These are phyloP conservation scores for Ctenomys sociabilis DNA, from an alignment of 2,113 vertebrate species.

Conservation along the genomic window DNA sequence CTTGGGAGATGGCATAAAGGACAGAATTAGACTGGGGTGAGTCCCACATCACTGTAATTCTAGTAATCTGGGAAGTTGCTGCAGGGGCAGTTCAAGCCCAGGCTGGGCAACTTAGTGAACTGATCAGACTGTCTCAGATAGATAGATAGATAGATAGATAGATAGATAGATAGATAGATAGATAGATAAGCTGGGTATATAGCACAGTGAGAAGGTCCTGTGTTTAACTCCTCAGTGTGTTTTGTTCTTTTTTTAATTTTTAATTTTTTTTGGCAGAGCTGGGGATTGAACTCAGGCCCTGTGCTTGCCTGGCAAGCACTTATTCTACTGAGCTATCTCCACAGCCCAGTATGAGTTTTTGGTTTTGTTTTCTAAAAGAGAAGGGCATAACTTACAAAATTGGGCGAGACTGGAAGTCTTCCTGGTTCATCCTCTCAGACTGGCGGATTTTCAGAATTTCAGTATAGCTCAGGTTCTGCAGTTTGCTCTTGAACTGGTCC, in stretches of 20 bases:
- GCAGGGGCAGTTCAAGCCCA: too few relatives aligned
- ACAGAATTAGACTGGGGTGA: not conserved
- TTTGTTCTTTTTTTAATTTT: not conserved
- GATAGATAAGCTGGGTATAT: not conserved
- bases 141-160: too few relatives aligned
- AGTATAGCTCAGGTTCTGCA: conserved; percentile 99
- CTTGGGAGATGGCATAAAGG: not conserved
- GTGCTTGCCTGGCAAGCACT: too few relatives aligned
- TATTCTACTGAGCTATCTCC: too few relatives aligned
- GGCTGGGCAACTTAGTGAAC: not conserved
- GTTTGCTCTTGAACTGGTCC: conserved; percentile 99
- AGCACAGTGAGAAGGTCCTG: not conserved
- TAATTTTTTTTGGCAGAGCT: not conserved
- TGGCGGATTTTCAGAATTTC: conserved; percentile 99
- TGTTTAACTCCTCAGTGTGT: not conserved
- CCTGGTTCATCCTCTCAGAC: conserved; percentile 99
- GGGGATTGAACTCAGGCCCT: too few relatives aligned
- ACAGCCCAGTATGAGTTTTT: too few relatives aligned
- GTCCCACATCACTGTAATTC: not conserved
- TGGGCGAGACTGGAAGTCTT: conserved; percentile 99
- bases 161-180: too few relatives aligned
- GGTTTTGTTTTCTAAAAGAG: not conserved
- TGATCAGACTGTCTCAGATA: not conserved
- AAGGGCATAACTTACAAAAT: conserved; percentile 91
- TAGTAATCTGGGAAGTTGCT: not conserved